A percentile compares a stretch with the other conserved stretches of the same genome.
phyloP scores from a whole-genome alignment of 2,888 invertebrate species.

The Euplexia lucipara region DNA sequence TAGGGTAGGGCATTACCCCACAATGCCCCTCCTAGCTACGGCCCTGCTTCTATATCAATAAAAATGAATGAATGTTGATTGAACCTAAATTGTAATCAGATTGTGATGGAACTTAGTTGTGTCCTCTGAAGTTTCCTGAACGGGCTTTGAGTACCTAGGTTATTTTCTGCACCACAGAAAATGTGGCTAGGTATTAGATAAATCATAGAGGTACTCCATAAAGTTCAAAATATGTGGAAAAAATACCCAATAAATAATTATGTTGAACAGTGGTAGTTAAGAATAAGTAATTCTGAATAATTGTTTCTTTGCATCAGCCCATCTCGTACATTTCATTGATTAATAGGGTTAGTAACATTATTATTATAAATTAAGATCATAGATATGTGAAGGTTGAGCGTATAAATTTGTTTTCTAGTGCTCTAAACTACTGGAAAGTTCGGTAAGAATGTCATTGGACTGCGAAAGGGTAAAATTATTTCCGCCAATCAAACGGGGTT shows the following conservation, averaged over 20 bases:
- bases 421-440: slow-evolving; percentile 94
- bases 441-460: slow-evolving; percentile 93
- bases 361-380: slow-evolving; percentile 7
- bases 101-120: too few species aligned
- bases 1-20: too few species aligned
- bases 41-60: too few species aligned
- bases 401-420: slow-evolving; percentile 91
- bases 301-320: too few species aligned
- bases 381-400: slow-evolving; percentile 78
- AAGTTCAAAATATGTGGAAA: not conserved
- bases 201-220: not conserved
- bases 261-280: not conserved
- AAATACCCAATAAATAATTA: not conserved
- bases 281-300: not conserved
- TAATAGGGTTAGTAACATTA: slow-evolving; percentile 7
- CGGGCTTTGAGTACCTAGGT: too few species aligned
- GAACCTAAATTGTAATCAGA: too few species aligned
- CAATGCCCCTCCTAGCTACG: too few species aligned
- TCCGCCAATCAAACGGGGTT: slow-evolving; percentile 95
- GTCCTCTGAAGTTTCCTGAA: too few species aligned
- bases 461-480: slow-evolving; percentile 95
- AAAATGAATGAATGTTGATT: too few species aligned
- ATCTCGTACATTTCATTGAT: not conserved
- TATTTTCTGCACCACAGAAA: too few species aligned
- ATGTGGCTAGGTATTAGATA: not conserved